Conservation (phyloP, 2,888 invertebrate genomes). For the Nesidiocoris tenuis region DNA sequence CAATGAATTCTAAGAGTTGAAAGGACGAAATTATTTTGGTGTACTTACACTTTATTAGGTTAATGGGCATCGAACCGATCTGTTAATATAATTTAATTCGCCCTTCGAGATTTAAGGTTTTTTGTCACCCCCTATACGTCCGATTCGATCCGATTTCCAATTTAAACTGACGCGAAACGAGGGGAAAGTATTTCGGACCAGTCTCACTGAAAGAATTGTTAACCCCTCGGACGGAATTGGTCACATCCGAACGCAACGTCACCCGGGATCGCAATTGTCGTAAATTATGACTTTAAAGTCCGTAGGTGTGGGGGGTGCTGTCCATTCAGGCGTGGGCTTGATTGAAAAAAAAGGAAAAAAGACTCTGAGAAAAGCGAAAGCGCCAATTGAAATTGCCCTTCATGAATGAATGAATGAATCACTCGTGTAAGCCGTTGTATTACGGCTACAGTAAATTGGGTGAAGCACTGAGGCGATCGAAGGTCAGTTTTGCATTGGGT, state of each 20-base stretch:
- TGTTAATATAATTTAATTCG: background rate
- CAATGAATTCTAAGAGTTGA: too few relatives aligned
- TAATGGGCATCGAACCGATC: background rate
- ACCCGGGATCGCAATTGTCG: background rate
- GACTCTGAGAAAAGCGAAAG: too few relatives aligned
- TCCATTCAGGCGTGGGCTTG: background rate
- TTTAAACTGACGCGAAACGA: background rate
- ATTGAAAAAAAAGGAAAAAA: background rate
- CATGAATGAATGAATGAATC: too few relatives aligned
- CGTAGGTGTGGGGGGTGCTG: background rate
- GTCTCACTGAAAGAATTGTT: background rate
- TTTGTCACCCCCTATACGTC: background rate
- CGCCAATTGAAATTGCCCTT: too few relatives aligned
- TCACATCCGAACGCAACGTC: background rate
- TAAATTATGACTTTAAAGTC: background rate
- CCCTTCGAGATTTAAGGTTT: too few relatives aligned
- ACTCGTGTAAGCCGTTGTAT: too few relatives aligned
- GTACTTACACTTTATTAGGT: too few relatives aligned
- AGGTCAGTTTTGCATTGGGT: too few relatives aligned
- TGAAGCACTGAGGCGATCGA: too few relatives aligned
- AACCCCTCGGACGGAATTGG: background rate
- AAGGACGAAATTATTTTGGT: too few relatives aligned
- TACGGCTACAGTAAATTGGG: too few relatives aligned
- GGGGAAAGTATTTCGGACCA: background rate
- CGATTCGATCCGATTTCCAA: background rate